Evolutionary conservation across 2,888 invertebrate species (phyloP).

Genomic region (Acanthosepion lycidas): DNA sequence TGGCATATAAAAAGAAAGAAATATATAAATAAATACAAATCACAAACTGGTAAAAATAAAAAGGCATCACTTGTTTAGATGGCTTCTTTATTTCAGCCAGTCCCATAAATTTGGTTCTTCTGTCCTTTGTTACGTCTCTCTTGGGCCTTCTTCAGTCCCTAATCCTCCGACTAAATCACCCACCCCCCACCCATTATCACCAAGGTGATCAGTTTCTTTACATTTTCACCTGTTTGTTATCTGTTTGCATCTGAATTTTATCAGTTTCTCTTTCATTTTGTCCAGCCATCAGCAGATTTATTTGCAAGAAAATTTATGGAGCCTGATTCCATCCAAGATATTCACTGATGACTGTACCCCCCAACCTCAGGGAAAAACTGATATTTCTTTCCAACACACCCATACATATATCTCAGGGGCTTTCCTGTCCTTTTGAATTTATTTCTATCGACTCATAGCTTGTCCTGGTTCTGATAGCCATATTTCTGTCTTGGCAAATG

Average conservation of each 20-base stretch:
- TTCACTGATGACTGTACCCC: neutral
- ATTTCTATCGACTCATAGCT: neutral
- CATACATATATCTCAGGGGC: neutral
- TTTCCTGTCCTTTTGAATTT: neutral
- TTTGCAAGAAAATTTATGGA: neutral
- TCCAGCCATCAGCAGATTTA: neutral
- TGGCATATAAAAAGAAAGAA: no score
- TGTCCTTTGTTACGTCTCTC: neutral
- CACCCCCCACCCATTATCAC: neutral
- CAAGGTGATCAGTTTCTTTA: neutral
- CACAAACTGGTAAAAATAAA: no score
- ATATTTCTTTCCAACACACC: conserved; percentile 9
- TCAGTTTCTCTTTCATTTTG: neutral
- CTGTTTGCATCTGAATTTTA: neutral
- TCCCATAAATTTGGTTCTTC: neutral
- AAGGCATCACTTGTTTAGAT: neutral
- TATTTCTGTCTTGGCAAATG: neutral
- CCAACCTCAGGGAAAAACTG: neutral
- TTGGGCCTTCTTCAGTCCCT: neutral
- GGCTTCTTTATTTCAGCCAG: neutral
- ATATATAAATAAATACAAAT: no score
- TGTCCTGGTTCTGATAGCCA: neutral
- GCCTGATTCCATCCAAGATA: neutral
- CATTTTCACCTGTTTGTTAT: neutral
- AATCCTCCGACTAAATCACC: no score